Base-by-base conservation (phyloP, 2,797 vertebrate genomes). In the Chiloscyllium punctatum region DNA sequence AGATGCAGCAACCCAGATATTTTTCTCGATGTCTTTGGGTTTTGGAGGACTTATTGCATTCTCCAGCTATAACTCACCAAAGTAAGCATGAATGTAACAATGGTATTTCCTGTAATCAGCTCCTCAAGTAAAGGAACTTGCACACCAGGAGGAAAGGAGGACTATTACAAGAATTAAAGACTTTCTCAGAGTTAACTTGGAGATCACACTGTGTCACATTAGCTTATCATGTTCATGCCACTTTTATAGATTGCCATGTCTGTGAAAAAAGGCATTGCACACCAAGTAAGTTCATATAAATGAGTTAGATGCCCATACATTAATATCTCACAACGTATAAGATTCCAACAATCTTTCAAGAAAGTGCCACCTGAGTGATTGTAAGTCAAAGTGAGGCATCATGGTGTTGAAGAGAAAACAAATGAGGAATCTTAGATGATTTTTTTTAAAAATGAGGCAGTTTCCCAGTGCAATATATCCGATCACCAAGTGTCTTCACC, bases 1-100 rank as follows among this genome's bases (percentile, higher is more conserved):
- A 95, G 99, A 99, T 0, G 99, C 99, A 16, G 98, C 98, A 94
- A 99, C 98, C 0, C 99, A 99, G 97, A 98, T 99, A 95, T 99
- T 99, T 97, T 99, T 98, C 97, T 99, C 99, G 3, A 98, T 99
- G 48, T 99, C 98, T 42, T 96, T 99, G 97, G 98, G 97, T 94
- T 98, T 98, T 1, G 98, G 99, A 96, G 99, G 98, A 91, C 98
- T 99, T 90, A 98, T 99, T n/a, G 98, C 99, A 0, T 99, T 98
- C 2, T 98, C 99, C n/a, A 99, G 99, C 96, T 99, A 99, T 96
- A 99, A 98, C 21, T 95, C 96, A 0, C 96, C 97, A 96, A 98
- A 97, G 99, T 99, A 84, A 84, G 82, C 82, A 48, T 84, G 23
- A 8, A 8, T 84, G 42, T 84, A 97, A 97, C 97, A 68, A 95